Conservation (phyloP, 2,113 vertebrate species). For the Ellobius talpinus region DNA sequence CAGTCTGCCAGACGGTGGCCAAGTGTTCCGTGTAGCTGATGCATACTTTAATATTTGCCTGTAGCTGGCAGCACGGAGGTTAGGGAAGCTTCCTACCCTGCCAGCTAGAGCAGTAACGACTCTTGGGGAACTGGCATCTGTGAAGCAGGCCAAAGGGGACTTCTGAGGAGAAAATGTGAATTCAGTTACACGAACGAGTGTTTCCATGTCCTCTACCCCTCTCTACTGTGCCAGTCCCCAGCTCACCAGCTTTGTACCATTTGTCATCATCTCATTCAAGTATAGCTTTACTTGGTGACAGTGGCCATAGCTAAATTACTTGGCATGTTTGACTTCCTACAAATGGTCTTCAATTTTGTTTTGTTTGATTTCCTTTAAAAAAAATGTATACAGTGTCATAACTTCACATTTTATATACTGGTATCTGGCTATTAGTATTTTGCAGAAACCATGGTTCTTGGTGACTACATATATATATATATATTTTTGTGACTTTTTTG, state of each 20-base stretch:
- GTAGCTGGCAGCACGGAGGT: slow-evolving; percentile 65
- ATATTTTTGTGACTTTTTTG: slow-evolving; percentile 98
- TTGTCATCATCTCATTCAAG: slow-evolving; percentile 86
- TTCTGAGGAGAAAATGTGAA: slow-evolving; percentile 81
- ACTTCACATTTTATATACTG: slow-evolving; percentile 95
- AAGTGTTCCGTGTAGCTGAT: slow-evolving; percentile 68
- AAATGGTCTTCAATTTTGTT: slow-evolving; percentile 85
- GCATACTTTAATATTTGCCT: slow-evolving; percentile 84
- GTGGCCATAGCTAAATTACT: slow-evolving; percentile 88
- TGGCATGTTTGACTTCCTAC: slow-evolving; percentile 92
- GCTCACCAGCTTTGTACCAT: slow-evolving; percentile 85
- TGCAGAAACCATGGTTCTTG: slow-evolving; percentile 93
- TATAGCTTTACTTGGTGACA: slow-evolving; percentile 86
- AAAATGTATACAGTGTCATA: slow-evolving; percentile 91
- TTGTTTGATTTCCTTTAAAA: slow-evolving; percentile 78
- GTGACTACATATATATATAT: slow-evolving; percentile 90
- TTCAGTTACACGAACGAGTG: slow-evolving; percentile 78
- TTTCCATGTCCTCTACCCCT: slow-evolving; percentile 77
- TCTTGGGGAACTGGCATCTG: slow-evolving; percentile 80
- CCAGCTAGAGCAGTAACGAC: slow-evolving; percentile 71
- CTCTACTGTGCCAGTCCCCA: slow-evolving; percentile 87
- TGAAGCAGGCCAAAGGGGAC: slow-evolving; percentile 63
- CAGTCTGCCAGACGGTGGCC: slow-evolving; percentile 82
- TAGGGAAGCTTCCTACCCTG: slow-evolving; percentile 75
- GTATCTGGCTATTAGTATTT: slow-evolving; percentile 94